A percentile compares a stretch with the other conserved stretches of the same genome.
Evolutionary conservation across 2,888 invertebrate species (phyloP).

Genomic region (Hedya salicella): DNA sequence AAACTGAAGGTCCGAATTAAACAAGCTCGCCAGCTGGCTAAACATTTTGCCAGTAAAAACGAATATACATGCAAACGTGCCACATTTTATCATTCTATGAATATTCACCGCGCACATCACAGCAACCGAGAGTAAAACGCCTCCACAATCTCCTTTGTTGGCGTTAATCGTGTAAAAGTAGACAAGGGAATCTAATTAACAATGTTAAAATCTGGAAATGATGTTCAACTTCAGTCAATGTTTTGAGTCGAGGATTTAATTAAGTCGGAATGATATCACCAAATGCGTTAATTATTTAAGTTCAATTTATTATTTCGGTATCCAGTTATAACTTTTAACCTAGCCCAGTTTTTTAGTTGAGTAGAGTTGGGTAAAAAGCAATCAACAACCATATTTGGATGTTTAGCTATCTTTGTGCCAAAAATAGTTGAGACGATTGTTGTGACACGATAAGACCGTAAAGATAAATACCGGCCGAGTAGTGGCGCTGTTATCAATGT

Average conservation of each 20-base stretch:
- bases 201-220: constrained; percentile 38
- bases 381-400: no score
- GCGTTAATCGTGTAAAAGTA: constrained; percentile 40
- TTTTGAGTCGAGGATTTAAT: constrained; percentile 23
- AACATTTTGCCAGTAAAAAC: constrained; percentile 31
- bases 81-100: constrained; percentile 41
- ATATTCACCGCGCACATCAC: constrained; percentile 35
- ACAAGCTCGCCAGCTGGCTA: constrained; percentile 25
- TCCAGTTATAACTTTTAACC: no score
- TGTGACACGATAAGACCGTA: no score
- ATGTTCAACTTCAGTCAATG: constrained; percentile 30
- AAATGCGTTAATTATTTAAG: background rate
- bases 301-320: background rate
- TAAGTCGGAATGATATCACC: constrained; percentile 3
- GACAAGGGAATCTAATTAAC: constrained; percentile 43
- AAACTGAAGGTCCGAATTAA: constrained; percentile 10
- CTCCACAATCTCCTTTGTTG: constrained; percentile 39
- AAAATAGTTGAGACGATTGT: no score
- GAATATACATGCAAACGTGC: constrained; percentile 36
- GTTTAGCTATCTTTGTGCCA: no score
- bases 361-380: no score
- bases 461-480: no score
- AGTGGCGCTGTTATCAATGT: no score
- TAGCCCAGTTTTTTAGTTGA: no score
- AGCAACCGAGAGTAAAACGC: constrained; percentile 32